A percentile compares a stretch with the other conserved stretches of the same genome.
Evolutionary conservation across 2,888 invertebrate species (phyloP).

Genomic region (Pecten maximus): DNA sequence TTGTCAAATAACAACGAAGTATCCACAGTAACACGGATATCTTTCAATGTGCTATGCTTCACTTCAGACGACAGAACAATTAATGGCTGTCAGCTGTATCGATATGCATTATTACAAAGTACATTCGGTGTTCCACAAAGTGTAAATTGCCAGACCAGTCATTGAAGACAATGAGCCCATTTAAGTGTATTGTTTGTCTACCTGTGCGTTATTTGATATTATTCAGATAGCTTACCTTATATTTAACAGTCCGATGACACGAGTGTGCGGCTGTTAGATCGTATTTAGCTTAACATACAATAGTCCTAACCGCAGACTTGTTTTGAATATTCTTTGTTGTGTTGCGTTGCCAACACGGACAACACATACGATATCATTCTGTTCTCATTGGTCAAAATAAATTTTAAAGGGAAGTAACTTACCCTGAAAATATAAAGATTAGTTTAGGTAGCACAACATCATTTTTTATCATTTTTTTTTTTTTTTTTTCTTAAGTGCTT

Average conservation of each 20-base stretch:
- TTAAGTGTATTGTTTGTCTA: background rate
- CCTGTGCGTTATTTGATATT: background rate
- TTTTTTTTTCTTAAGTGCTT: too few species aligned
- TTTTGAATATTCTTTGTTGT: constrained; percentile 7
- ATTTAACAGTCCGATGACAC: background rate
- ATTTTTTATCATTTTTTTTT: too few species aligned
- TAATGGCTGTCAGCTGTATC: constrained; percentile 18
- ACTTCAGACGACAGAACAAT: background rate
- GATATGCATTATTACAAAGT: constrained; percentile 1
- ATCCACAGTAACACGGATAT: background rate
- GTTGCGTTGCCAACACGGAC: constrained; percentile 13
- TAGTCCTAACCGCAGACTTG: background rate
- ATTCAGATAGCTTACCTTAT: background rate
- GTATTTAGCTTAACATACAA: background rate
- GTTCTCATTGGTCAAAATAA: background rate
- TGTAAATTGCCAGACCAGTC: background rate
- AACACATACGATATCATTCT: background rate
- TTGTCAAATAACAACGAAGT: background rate
- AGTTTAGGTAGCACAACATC: background rate
- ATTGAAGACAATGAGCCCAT: background rate
- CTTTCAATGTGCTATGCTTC: background rate
- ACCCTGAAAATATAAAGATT: background rate
- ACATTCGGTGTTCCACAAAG: background rate
- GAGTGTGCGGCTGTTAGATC: background rate
- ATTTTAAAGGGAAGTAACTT: background rate